Evolutionary conservation across 1,140 invertebrate species (phyloP).

Genomic region (Samia ricini): DNA sequence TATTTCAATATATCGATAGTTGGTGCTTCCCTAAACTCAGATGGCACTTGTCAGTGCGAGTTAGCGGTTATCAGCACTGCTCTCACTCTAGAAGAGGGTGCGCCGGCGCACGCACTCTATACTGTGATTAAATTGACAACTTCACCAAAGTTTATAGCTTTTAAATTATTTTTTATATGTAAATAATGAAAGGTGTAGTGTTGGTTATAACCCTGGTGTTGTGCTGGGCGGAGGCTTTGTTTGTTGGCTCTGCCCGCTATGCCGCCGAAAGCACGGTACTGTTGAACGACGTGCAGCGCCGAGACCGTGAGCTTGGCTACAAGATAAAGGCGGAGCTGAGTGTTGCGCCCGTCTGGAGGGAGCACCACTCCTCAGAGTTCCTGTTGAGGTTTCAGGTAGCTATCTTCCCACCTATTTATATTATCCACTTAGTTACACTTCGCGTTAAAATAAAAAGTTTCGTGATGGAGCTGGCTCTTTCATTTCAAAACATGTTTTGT

Average conservation of each 20-base stretch:
- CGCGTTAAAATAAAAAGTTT: too few relatives aligned
- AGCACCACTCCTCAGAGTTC: conserved; percentile 16
- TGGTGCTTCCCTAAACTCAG: not conserved
- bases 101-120: not conserved
- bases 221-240: not conserved
- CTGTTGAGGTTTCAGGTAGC: conserved; percentile 37
- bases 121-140: not conserved
- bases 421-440: too few relatives aligned
- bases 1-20: too few relatives aligned
- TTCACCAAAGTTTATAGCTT: conserved; percentile 6
- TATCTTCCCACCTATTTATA: not conserved
- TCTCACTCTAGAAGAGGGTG: not conserved
- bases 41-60: not conserved
- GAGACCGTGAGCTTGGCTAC: conserved; percentile 37
- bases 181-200: not conserved
- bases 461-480: too few relatives aligned
- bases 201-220: not conserved
- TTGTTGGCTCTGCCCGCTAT: conserved; percentile 8
- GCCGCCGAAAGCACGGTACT: conserved; percentile 39
- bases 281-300: conserved; percentile 33
- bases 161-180: conserved; percentile 2
- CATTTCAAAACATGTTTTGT: too few relatives aligned
- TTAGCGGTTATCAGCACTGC: not conserved
- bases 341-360: conserved; percentile 25
- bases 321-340: conserved; percentile 30